A percentile compares a stretch with the other conserved stretches of the same genome.
Evolutionary conservation across 92 coral and sea anemone genomes (phyloP).

Genomic region (Siderastrea siderea): DNA sequence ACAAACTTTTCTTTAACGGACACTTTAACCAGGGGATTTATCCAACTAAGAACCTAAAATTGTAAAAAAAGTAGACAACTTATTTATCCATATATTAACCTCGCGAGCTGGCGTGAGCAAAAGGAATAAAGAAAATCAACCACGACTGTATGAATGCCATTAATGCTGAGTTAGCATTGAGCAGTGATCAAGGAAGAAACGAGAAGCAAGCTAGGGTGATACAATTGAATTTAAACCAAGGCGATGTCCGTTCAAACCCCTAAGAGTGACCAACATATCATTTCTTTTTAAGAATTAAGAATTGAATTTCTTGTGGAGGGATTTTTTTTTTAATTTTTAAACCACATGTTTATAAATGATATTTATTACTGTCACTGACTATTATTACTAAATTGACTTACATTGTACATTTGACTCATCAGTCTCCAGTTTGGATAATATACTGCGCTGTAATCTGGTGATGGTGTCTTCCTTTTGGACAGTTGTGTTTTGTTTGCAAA

Average conservation of each 20-base stretch:
- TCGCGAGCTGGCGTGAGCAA: background rate
- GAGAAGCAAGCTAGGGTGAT: too few relatives aligned
- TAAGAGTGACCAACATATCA: background rate
- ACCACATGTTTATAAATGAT: background rate
- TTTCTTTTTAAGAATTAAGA: background rate
- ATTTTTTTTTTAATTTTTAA: background rate
- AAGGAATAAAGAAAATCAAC: background rate
- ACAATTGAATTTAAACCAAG: too few relatives aligned
- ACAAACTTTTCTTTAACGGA: conserved; percentile 17
- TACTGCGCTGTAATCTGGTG: conserved; percentile 19
- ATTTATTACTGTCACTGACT: background rate
- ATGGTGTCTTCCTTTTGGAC: background rate
- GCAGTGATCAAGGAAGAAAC: too few relatives aligned
- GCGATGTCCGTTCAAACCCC: too few relatives aligned
- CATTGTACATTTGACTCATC: conserved; percentile 38
- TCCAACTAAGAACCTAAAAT: conserved; percentile 23
- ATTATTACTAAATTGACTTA: background rate
- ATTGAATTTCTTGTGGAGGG: background rate
- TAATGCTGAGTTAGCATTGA: too few relatives aligned
- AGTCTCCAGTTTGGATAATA: conserved; percentile 20
- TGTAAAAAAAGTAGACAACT: background rate
- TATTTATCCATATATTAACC: background rate
- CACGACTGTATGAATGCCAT: too few relatives aligned
- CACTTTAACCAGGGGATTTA: conserved; percentile 30
- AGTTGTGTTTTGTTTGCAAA: background rate